phyloP scores from a whole-genome alignment of 1,140 invertebrate genomes.

The Listronotus oregonensis region DNA sequence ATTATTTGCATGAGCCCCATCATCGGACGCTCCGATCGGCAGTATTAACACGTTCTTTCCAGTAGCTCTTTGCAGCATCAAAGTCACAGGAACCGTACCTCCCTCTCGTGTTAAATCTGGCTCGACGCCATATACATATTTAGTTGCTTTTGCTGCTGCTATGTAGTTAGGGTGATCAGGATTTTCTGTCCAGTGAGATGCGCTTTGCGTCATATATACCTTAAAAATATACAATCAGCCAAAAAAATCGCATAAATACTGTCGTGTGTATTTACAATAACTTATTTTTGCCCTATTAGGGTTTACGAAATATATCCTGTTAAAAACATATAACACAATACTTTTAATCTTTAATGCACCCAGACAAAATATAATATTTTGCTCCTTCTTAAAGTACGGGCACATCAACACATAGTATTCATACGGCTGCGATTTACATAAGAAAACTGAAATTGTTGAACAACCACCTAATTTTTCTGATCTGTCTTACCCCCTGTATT shows the following conservation, averaged over 20 bases:
- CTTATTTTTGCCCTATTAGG: too few relatives aligned
- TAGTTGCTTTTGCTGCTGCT: slow-evolving; percentile 84
- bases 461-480: too few relatives aligned
- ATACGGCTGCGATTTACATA: too few relatives aligned
- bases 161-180: slow-evolving; percentile 89
- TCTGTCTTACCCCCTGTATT: too few relatives aligned
- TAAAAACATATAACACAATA: too few relatives aligned
- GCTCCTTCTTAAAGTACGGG: too few relatives aligned
- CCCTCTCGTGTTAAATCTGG: slow-evolving; percentile 96
- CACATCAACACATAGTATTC: too few relatives aligned
- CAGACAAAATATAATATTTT: too few relatives aligned
- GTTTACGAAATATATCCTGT: too few relatives aligned
- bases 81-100: slow-evolving; percentile 84
- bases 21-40: slow-evolving; percentile 89
- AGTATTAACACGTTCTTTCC: slow-evolving; percentile 91
- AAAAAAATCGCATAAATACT: slow-evolving; percentile 7
- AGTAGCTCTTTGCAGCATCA: slow-evolving; percentile 88
- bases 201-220: slow-evolving; percentile 74
- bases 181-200: slow-evolving; percentile 89
- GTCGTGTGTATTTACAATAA: too few relatives aligned
- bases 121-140: slow-evolving; percentile 88
- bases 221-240: slow-evolving; percentile 43
- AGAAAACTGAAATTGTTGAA: too few relatives aligned
- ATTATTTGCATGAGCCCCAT: slow-evolving; percentile 98
- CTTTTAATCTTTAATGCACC: too few relatives aligned